Percentiles rank a stretch among this genome's conserved stretches.
These are phyloP conservation scores for Meleagris gallopavo DNA, from an alignment of 2,113 vertebrate genomes.

Conservation along the genomic window DNA sequence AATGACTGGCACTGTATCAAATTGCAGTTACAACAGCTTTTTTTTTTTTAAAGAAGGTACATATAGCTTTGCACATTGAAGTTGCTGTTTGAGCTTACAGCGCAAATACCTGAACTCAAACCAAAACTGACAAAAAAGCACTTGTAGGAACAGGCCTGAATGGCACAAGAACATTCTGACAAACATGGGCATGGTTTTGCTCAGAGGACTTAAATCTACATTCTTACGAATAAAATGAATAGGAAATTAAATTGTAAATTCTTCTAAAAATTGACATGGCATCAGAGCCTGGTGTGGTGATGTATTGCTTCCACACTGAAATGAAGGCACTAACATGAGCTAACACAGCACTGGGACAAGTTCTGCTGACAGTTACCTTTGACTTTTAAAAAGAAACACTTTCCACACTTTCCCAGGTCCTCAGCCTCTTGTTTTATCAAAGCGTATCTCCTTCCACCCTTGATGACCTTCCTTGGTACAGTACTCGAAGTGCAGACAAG, in stretches of 20 bases:
- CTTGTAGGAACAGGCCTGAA: not conserved
- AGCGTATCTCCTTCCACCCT: not conserved
- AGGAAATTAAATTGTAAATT: not conserved
- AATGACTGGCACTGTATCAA: constrained; percentile 4
- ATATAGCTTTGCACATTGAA: not conserved
- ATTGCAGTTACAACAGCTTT: not conserved
- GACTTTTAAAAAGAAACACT: not conserved
- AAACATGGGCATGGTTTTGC: not conserved
- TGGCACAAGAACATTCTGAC: not conserved
- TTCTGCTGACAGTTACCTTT: not conserved
- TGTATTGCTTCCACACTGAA: not conserved
- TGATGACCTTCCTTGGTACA: not conserved
- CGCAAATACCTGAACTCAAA: constrained; percentile 24
- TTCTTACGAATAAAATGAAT: not conserved
- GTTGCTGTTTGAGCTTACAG: not conserved
- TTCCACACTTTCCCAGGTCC: not conserved
- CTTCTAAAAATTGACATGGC: not conserved
- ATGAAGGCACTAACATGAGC: not conserved
- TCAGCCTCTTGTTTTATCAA: not conserved
- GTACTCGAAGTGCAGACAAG: not conserved
- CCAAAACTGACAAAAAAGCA: constrained; percentile 12
- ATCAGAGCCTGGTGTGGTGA: not conserved
- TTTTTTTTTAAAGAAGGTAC: not conserved
- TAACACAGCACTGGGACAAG: not conserved
- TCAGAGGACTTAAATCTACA: not conserved